Evolutionary conservation across 2,113 vertebrate genomes (phyloP).

Genomic region (Pluvianellus socialis): DNA sequence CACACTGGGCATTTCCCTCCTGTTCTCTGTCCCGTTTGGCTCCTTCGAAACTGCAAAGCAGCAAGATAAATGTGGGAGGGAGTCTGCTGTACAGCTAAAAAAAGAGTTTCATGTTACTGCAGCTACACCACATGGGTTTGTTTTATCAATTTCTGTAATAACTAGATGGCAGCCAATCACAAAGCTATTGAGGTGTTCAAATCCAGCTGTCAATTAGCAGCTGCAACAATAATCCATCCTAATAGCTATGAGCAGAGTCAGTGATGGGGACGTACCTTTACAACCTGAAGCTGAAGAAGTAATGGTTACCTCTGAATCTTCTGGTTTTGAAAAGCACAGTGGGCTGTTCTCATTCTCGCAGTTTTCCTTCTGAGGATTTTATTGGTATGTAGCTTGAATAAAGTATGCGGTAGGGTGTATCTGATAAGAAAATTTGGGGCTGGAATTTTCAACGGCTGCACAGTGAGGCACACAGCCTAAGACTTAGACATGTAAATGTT

Average conservation of each 20-base stretch:
- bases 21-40: not conserved
- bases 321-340: not conserved
- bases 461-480: not conserved
- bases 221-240: not conserved
- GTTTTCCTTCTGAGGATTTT: not conserved
- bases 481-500: not conserved
- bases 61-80: not conserved
- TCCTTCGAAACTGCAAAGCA: not conserved
- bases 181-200: not conserved
- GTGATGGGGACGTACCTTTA: not conserved
- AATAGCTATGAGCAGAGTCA: not conserved
- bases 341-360: not conserved
- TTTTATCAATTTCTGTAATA: not conserved
- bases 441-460: not conserved
- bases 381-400: not conserved
- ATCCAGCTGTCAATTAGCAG: not conserved
- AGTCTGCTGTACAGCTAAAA: not conserved
- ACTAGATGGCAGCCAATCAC: not conserved
- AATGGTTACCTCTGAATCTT: not conserved
- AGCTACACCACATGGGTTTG: not conserved
- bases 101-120: not conserved
- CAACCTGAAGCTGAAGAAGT: not conserved
- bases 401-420: not conserved
- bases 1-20: not conserved
- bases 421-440: not conserved